Base-by-base conservation (phyloP, 64 coral and sea anemone genomes). In the Exaiptasia diaphana region DNA sequence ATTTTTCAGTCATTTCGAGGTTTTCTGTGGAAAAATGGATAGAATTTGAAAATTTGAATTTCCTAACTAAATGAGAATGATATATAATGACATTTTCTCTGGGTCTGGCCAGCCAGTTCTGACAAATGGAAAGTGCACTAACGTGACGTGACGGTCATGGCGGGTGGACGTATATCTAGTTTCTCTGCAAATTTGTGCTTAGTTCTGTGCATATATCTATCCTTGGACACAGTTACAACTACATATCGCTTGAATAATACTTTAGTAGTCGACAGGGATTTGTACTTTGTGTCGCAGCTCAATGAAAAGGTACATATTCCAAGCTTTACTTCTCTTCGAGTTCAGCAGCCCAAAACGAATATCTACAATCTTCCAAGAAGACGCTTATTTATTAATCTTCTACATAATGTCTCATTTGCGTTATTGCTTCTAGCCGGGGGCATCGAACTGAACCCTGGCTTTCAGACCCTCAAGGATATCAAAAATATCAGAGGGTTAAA, bases 381-480 rank as follows among this genome's bases (percentile, higher is more conserved):
- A 25, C 21, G 22, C 30, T 10, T 62, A 22, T 22, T 62, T 62
- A 10, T 6, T 76, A 76, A 76, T 17, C 18, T 24, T 36, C 41
- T 76, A 38, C 73, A 76, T 15, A 41, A 12, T 5, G n/a, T 39
- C 73, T 76, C 30, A 10, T 53, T 76, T 53, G 73, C 73, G 25
- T 26, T 78, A 28, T 17, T 29, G 23, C 29, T 78, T 18, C 34
- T 78, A 14, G 75, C 75, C 59, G 75, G 50, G 1, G 53, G 59
- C 38, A 32, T 78, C 28, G 75, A 78, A 44, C 41, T 29, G 28
- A 61, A 78, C 38, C 82, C 82, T 29, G 69, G 82, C 31, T 85
- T 71, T 17, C 68, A 24, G 68, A 64, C 48, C 32, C n/a, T 85
- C 4, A 40, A 62, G 32, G 69, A 74, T 38, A 73, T 85, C 4